Evolutionary conservation across 2,888 invertebrate species (phyloP).

Genomic region (Lithosia quadra): DNA sequence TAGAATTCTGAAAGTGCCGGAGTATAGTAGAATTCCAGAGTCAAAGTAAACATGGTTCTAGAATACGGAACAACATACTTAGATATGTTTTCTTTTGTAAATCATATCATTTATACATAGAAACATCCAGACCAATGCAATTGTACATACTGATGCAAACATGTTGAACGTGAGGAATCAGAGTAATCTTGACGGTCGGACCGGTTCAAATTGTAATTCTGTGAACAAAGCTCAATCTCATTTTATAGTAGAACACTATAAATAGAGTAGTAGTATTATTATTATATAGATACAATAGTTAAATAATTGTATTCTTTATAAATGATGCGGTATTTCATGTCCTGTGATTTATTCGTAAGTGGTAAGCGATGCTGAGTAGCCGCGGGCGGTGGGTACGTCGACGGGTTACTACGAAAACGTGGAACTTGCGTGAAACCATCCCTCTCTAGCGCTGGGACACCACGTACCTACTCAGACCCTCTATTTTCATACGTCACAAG

Average conservation of each 20-base stretch:
- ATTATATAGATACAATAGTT: neutral
- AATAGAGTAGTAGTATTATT: no score
- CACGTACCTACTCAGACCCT: slow-evolving; percentile 61
- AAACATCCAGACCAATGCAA: neutral
- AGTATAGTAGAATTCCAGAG: no score
- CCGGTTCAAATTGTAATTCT: neutral
- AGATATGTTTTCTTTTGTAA: neutral
- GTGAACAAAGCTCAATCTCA: neutral
- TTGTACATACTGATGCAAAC: neutral
- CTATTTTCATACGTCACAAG: slow-evolving; percentile 77
- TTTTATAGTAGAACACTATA: slow-evolving; percentile 23
- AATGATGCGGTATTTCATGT: slow-evolving; percentile 40
- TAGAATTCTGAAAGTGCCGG: no score
- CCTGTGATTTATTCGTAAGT: slow-evolving; percentile 38
- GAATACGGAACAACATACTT: no score
- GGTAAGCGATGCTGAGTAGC: slow-evolving; percentile 62
- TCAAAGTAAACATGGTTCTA: no score
- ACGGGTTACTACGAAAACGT: slow-evolving; percentile 64
- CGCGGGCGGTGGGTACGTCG: slow-evolving; percentile 38
- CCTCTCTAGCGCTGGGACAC: slow-evolving; percentile 53
- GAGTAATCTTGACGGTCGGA: no score
- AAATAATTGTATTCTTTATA: slow-evolving; percentile 32
- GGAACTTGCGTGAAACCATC: slow-evolving; percentile 42
- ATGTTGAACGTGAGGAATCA: neutral
- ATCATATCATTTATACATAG: neutral